Conservation (phyloP, 2,113 vertebrate species). For the Suricata suricatta region DNA sequence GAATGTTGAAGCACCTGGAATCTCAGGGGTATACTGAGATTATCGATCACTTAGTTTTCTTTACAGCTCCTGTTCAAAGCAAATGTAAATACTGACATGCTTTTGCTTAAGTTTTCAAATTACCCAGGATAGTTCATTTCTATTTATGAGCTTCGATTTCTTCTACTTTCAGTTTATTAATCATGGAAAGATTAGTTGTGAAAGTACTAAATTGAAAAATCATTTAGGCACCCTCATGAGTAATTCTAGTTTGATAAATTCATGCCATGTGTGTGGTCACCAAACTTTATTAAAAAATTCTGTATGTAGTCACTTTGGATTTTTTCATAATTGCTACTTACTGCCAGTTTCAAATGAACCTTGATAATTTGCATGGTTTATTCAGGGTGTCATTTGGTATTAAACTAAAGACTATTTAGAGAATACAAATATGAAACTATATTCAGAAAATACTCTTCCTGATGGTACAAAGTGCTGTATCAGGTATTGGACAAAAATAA, state of each 20-base stretch:
- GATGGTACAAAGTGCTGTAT: background rate
- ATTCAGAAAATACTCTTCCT: background rate
- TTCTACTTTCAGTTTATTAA: background rate
- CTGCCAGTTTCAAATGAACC: background rate
- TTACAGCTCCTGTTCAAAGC: background rate
- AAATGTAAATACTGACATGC: background rate
- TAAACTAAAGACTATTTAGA: background rate
- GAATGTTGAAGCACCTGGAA: background rate
- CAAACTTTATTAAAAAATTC: background rate
- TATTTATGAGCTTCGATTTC: background rate
- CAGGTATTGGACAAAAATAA: background rate
- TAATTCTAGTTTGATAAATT: background rate
- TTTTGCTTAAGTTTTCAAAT: background rate
- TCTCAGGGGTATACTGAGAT: background rate
- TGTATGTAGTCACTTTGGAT: background rate
- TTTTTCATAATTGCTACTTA: background rate
- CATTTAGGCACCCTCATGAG: background rate
- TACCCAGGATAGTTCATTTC: background rate
- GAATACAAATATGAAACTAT: background rate
- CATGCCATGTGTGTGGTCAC: background rate
- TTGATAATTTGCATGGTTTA: background rate
- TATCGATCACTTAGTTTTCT: background rate
- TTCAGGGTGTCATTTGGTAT: conserved; percentile 5
- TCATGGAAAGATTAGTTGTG: background rate
- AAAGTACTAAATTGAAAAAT: background rate